These are phyloP conservation scores for Campoplex nolae DNA, from an alignment of 2,888 invertebrate genomes.

Conservation along the genomic window DNA sequence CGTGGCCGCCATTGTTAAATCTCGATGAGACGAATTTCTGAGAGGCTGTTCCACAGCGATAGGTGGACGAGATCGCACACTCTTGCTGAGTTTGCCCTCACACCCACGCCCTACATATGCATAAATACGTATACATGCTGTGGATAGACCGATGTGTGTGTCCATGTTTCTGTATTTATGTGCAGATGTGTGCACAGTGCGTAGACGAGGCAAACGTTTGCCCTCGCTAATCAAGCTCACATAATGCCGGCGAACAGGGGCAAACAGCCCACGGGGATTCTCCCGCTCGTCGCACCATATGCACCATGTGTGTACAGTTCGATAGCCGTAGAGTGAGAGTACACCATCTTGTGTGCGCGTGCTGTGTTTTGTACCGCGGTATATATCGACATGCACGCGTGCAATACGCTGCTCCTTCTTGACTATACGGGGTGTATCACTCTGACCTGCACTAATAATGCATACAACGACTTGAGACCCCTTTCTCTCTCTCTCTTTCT, in stretches of 20 bases:
- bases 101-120: neutral
- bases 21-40: slow-evolving; percentile 52
- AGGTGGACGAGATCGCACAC: slow-evolving; percentile 37
- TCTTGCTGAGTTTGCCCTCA: slow-evolving; percentile 26
- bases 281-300: slow-evolving; percentile 77
- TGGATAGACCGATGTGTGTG: slow-evolving; percentile 19
- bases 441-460: slow-evolving; percentile 53
- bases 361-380: slow-evolving; percentile 43
- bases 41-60: slow-evolving; percentile 9
- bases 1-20: slow-evolving; percentile 22
- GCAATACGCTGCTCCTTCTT: slow-evolving; percentile 39
- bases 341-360: slow-evolving; percentile 57
- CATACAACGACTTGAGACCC: slow-evolving; percentile 41
- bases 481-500: neutral
- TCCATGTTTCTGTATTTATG: slow-evolving; percentile 37
- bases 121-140: neutral
- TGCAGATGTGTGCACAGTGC: slow-evolving; percentile 67
- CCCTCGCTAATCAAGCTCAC: slow-evolving; percentile 84
- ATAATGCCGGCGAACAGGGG: slow-evolving; percentile 81
- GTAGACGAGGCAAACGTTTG: slow-evolving; percentile 82
- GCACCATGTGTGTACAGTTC: slow-evolving; percentile 69
- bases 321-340: slow-evolving; percentile 54
- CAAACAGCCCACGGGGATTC: slow-evolving; percentile 82
- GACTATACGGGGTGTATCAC: slow-evolving; percentile 6
- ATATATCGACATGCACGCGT: slow-evolving; percentile 41